A percentile compares a stretch with the other conserved stretches of the same genome.
These are phyloP conservation scores for Neotoma lepida DNA, from an alignment of 2,113 vertebrate genomes.

Conservation along the genomic window DNA sequence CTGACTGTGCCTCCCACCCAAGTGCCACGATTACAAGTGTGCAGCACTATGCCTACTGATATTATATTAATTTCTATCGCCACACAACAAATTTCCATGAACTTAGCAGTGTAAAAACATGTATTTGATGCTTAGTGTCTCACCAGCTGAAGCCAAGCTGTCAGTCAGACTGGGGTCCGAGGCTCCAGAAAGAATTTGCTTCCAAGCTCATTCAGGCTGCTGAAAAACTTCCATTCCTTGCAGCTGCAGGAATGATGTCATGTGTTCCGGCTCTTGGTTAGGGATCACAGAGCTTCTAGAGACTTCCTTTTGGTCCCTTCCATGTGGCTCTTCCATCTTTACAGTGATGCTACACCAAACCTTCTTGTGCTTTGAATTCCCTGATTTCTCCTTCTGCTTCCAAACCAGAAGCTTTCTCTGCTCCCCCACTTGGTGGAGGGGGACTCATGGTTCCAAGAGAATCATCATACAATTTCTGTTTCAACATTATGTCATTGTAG, in stretches of 20 bases:
- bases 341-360: neutral
- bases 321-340: neutral
- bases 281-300: neutral
- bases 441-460: neutral
- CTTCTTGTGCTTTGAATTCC: neutral
- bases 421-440: neutral
- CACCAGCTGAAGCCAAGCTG: neutral
- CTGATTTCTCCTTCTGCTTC: neutral
- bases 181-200: neutral
- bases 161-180: neutral
- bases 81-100: neutral
- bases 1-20: neutral
- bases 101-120: neutral
- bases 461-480: neutral
- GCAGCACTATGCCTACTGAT: neutral
- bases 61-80: neutral
- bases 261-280: neutral
- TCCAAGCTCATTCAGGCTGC: neutral
- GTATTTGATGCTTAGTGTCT: neutral
- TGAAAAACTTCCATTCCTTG: neutral
- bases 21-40: neutral
- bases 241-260: neutral
- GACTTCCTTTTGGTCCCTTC: neutral
- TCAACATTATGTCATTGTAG: neutral
- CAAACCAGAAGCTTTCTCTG: neutral